These are phyloP conservation scores for Phallusia fumigata DNA, from an alignment of 23 tunicate genomes.

Conservation along the genomic window DNA sequence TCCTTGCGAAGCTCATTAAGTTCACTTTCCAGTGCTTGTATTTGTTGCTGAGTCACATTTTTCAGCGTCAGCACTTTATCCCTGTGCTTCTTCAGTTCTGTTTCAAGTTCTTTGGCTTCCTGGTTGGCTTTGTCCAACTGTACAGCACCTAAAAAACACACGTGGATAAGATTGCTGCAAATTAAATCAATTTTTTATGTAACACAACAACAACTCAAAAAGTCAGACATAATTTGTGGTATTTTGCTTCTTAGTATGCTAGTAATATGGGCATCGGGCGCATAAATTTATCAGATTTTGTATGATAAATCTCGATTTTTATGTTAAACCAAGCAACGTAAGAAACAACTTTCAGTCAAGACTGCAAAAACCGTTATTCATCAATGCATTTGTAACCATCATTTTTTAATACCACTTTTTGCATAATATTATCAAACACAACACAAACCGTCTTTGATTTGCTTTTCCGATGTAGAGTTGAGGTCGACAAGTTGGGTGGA, in stretches of 20 bases:
- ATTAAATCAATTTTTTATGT: neutral
- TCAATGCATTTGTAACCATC: too few relatives aligned
- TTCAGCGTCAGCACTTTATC: slow-evolving; percentile 51
- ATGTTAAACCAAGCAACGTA: too few relatives aligned
- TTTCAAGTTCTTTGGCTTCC: slow-evolving; percentile 29
- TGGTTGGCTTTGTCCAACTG: slow-evolving; percentile 35
- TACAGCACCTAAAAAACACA: slow-evolving; percentile 19
- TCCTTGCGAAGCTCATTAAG: slow-evolving; percentile 5
- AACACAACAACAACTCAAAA: neutral
- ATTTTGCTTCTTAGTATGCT: too few relatives aligned
- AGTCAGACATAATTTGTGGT: too few relatives aligned
- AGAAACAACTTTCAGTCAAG: too few relatives aligned
- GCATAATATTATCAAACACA: too few relatives aligned
- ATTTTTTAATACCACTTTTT: too few relatives aligned
- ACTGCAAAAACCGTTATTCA: too few relatives aligned
- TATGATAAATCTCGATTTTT: too few relatives aligned
- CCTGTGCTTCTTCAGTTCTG: slow-evolving; percentile 55
- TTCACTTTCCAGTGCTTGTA: slow-evolving; percentile 19
- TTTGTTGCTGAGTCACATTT: slow-evolving; percentile 42
- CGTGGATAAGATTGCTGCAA: neutral
- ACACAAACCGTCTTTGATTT: slow-evolving; percentile 12
- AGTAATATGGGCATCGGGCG: too few relatives aligned
- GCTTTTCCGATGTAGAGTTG: neutral
- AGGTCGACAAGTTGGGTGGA: neutral
- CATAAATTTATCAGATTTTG: too few relatives aligned